Evolutionary conservation across 2,113 vertebrate genomes (phyloP).

Genomic region (Saimiri boliviensis): DNA sequence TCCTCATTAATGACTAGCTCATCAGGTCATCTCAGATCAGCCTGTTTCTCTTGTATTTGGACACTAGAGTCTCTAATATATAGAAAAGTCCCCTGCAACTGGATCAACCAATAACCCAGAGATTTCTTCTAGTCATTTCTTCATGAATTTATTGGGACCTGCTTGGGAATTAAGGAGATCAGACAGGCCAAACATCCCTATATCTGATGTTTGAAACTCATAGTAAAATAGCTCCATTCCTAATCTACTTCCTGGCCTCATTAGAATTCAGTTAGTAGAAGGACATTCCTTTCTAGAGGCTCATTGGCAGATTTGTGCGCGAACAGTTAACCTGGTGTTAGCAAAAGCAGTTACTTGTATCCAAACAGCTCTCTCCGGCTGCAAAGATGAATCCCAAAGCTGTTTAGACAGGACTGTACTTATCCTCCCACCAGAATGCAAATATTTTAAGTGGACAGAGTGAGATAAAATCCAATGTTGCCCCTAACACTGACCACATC

Average conservation of each 20-base stretch:
- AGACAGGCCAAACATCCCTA: constrained; percentile 26
- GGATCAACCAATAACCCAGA: not conserved
- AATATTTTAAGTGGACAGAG: constrained; percentile 71
- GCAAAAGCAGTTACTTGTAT: constrained; percentile 74
- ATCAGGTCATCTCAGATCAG: not conserved
- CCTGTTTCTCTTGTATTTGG: not conserved
- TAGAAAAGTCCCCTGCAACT: not conserved
- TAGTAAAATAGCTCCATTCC: constrained; percentile 64
- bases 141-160: constrained; percentile 41
- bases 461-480: constrained; percentile 53
- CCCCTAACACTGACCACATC: constrained; percentile 40
- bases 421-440: constrained; percentile 55
- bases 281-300: constrained; percentile 57
- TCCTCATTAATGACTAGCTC: not conserved
- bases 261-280: constrained; percentile 76
- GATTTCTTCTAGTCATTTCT: constrained; percentile 47
- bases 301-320: constrained; percentile 77
- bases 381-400: constrained; percentile 51
- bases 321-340: constrained; percentile 66
- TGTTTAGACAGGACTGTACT: constrained; percentile 63
- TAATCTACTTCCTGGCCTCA: constrained; percentile 71
- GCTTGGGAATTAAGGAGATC: constrained; percentile 52
- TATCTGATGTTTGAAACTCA: constrained; percentile 51
- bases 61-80: not conserved
- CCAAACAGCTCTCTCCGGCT: constrained; percentile 53